Evolutionary conservation across 2,888 invertebrate species (phyloP), one percentile per base, ranked within the genome.

Genomic region (Hydrotaea cyrtoneurina): DNA sequence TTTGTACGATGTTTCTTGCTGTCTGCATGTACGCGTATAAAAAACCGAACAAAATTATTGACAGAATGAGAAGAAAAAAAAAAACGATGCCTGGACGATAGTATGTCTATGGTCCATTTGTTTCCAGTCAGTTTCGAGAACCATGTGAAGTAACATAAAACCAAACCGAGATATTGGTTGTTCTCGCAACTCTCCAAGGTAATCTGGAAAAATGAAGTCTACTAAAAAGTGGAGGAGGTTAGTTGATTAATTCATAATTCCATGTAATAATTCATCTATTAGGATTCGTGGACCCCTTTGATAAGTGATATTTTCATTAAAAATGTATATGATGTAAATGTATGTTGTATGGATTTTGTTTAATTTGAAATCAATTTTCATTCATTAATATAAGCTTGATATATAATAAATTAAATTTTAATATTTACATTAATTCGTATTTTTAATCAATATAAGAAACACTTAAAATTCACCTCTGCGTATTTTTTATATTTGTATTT

Each of bases 361-460:
- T 66, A 31, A 19, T 69, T 69, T 15, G 3, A 39, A 71, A 82
- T 76, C 23, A 46, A 36, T 75, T 76, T 85, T 50, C 62, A 78
- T 71, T 76, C 46, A 36, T 17, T 66, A 78, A 74, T 81, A 84
- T 73, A 78, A 74, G 73, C 82, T 77, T 79, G 59, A 76, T 76
- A 80, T 82, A 77, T 78, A 80, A 76, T 77, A 85, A 85, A 79
- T 85, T 64, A 85, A 77, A 55, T 85, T 77, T 82, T 69, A 74
- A 57, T 82, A 79, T 85, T 78, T 80, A 85, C 79, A 85, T 72
- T 57, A 66, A 82, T 73, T 69, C 72, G 21, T 73, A 21, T 69
- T 59, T 46, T 55, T 79, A 78, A 43, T 69, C 59, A 82, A 69
- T 79, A 71, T 73, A 77, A 80, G 76, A 76, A 83, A 77, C 77